Conservation (phyloP, 2,797 vertebrate genomes). For the Pangasius sanitwongsei region DNA sequence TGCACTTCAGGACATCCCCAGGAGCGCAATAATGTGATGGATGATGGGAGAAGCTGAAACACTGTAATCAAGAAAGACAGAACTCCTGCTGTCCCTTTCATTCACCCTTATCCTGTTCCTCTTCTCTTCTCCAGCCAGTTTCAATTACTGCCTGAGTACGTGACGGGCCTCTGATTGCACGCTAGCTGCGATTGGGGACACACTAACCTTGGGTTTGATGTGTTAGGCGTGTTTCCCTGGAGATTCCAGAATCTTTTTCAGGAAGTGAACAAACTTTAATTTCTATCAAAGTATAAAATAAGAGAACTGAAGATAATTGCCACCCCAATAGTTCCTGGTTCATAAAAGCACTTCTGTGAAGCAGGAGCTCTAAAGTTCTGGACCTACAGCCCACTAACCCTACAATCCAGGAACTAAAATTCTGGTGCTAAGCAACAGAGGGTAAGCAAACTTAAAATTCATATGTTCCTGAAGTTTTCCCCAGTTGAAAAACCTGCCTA, state of each 20-base stretch:
- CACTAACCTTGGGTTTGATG: not conserved
- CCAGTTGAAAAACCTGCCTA: not conserved
- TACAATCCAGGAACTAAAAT: not conserved
- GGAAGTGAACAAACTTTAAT: not conserved
- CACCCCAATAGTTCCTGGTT: not conserved
- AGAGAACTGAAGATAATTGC: not conserved
- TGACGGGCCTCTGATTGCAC: slow-evolving; percentile 24
- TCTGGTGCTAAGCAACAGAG: not conserved
- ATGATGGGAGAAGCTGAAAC: slow-evolving; percentile 31
- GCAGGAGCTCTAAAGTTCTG: not conserved
- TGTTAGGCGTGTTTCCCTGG: not conserved
- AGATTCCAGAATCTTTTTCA: not conserved
- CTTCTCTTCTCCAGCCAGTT: slow-evolving; percentile 12
- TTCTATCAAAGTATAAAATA: not conserved
- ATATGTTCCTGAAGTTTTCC: not conserved
- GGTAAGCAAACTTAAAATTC: no score
- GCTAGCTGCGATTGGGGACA: not conserved
- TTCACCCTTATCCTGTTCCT: slow-evolving; percentile 6
- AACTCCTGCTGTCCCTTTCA: slow-evolving; percentile 29
- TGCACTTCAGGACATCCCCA: slow-evolving; percentile 19
- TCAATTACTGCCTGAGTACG: slow-evolving; percentile 25
- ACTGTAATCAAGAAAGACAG: slow-evolving; percentile 45
- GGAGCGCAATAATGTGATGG: slow-evolving; percentile 22
- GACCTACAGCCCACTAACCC: no score
- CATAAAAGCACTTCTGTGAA: not conserved